Evolutionary conservation across 2,113 vertebrate species (phyloP).

Genomic region (Rhinoderma darwinii): DNA sequence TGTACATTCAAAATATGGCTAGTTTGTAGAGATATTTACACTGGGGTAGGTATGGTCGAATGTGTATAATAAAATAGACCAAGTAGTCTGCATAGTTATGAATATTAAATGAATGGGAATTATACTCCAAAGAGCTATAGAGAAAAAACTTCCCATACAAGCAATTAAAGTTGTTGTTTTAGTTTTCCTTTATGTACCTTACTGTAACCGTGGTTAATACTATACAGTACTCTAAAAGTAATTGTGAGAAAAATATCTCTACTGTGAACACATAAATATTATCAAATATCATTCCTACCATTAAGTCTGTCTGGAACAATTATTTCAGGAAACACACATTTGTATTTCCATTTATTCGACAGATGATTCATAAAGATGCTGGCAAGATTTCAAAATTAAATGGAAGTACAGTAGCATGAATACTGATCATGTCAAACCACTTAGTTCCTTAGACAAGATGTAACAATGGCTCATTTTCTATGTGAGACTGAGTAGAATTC

Average conservation of each 20-base stretch:
- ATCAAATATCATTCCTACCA: slow-evolving; percentile 19
- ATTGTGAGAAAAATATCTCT: slow-evolving; percentile 1
- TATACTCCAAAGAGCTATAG: neutral
- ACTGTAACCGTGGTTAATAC: neutral
- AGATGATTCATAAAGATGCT: slow-evolving; percentile 42
- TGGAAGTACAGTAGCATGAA: slow-evolving; percentile 39
- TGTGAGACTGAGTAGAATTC: neutral
- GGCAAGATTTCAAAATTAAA: slow-evolving; percentile 32
- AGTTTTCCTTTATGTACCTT: slow-evolving; percentile 2
- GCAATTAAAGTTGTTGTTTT: neutral
- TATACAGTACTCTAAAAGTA: neutral
- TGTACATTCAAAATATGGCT: no score
- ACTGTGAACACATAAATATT: slow-evolving; percentile 17
- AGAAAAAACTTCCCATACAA: neutral
- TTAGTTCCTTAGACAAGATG: slow-evolving; percentile 33
- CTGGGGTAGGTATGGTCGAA: neutral
- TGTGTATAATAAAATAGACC: neutral
- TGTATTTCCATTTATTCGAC: slow-evolving; percentile 34
- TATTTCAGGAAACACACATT: slow-evolving; percentile 33
- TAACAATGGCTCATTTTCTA: slow-evolving; percentile 15
- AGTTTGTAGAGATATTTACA: neutral
- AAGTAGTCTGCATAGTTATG: neutral
- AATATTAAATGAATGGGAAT: neutral
- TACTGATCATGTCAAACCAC: slow-evolving; percentile 20
- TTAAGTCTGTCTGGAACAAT: slow-evolving; percentile 41